These are phyloP conservation scores for Diploscapter pachys DNA, from an alignment of 1,140 invertebrate species.

Conservation along the genomic window DNA sequence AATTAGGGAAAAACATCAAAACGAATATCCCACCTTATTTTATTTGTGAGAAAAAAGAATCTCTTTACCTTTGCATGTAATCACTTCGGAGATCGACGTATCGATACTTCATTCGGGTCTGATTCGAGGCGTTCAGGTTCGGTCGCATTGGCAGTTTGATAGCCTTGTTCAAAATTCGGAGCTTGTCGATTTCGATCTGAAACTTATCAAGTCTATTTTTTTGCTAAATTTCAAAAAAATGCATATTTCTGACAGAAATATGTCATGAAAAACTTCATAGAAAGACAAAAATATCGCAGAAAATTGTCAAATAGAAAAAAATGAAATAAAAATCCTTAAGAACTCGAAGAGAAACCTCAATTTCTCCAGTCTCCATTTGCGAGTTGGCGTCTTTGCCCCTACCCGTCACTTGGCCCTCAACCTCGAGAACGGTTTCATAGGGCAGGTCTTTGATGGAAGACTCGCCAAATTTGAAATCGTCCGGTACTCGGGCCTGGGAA, in stretches of 20 bases:
- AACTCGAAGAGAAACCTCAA: constrained; percentile 70
- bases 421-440: constrained; percentile 65
- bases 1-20: constrained; percentile 58
- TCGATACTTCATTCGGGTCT: constrained; percentile 68
- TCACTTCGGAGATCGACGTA: constrained; percentile 75
- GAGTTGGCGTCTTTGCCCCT: constrained; percentile 65
- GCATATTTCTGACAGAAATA: background rate
- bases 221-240: no score
- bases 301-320: background rate
- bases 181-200: constrained; percentile 19
- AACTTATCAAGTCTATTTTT: background rate
- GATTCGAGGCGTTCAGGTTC: constrained; percentile 9
- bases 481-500: background rate
- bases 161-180: constrained; percentile 59
- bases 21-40: background rate
- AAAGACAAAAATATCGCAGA: constrained; percentile 5
- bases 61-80: constrained; percentile 78
- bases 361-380: constrained; percentile 76
- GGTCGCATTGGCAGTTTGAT: constrained; percentile 13
- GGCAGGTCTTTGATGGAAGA: constrained; percentile 54
- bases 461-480: background rate
- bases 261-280: background rate
- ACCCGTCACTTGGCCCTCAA: constrained; percentile 63
- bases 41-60: background rate
- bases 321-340: background rate